Base-by-base conservation (phyloP, 2,888 invertebrate species). In the Tenthredo scrophulariae region DNA sequence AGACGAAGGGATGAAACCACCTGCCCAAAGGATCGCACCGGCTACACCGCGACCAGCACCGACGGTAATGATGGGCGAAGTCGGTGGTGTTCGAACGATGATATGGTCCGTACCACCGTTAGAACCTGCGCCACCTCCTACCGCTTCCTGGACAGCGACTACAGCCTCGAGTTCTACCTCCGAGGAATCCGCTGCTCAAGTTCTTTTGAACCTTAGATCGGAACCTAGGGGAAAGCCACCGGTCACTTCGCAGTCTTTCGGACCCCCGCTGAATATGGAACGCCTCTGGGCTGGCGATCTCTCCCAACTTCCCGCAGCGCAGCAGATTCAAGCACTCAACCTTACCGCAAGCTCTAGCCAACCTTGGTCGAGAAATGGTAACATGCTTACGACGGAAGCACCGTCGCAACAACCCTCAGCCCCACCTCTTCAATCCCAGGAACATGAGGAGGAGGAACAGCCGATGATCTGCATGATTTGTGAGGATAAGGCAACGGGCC, bases 381-480 rank as follows among this genome's bases (percentile, higher is more conserved):
- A 86, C 65, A 85, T 87, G 85, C 80, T 87, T 85, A 84, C 91
- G 92, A 83, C 93, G 92, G 93, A 91, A 91, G 58, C 91, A 93
- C 84, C 10, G 87, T 92, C 87, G 92, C 93, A 91, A 89, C 93
- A 74, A 91, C 94, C 86, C 90, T 93, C 29, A 92, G 94, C 85
- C 89, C 95, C 86, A 89, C 94, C 88, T 87, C 93, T 88, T 90
- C 94, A 87, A 89, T 94, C 88, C 92, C 94, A 90, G 91, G 95
- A 88, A 89, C 95, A 96, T 88, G 95, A 96, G 86, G 98, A 98
- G 90, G 98, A 98, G 89, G 98, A 98, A 89, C 97, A 97, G 93
- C 98, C 98, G 18, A 97, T 98, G 97, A 98, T 98, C 88, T 99
- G 99, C 93, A 98, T 98, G 97, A 99, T 99, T 91, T 99, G 99